Evolutionary conservation across 2,113 vertebrate species (phyloP), one percentile per base, ranked within the genome.

Genomic region (Xenus cinereus): DNA sequence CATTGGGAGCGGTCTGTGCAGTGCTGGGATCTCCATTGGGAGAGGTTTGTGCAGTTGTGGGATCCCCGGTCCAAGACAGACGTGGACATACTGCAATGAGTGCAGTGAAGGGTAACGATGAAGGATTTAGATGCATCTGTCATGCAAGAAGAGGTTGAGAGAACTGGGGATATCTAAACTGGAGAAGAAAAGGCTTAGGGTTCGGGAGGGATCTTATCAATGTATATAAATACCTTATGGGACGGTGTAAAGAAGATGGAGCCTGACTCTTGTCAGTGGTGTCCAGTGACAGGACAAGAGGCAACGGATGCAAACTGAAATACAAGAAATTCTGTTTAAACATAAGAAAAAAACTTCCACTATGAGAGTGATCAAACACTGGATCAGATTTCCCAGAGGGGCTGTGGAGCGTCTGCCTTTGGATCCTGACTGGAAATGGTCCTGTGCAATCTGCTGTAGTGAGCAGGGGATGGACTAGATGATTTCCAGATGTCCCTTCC

Each of bases 1-100:
- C 2, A 0, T 33, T 2, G 0, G 14, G 30, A 89, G 35, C 37
- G 41, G 32, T 66, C 21, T 56, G 6, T 39, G 46, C 21, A 19
- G 54, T 81, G 14, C 45, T 32, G n/a, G 32, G 5, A 39, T 68
- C 3, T 14, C 12, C 23, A 23, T 4, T 50, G 50, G 24, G 24
- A 51, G 50, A 51, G 14, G 23, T 51, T 51, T 26, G 7, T n/a
- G 41, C 15, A 18, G 53, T 84, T 15, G 35, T 33, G 30, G 18
- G 6, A 43, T 67, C 4, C 18, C 13, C 26, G 3, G 27, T 28
- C 18, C 21, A 35, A 45, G 23, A 50, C 20, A 68, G 67, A 41
- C 9, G 3, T 45, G 12, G 37, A 41, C 41, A 37, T 51, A 30
- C 10, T 78, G 16, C 56, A 81, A 5, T 84, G 41, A 81, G 51